phyloP scores from a whole-genome alignment of 2,797 vertebrate species.

The Toxotes lorentzi region DNA sequence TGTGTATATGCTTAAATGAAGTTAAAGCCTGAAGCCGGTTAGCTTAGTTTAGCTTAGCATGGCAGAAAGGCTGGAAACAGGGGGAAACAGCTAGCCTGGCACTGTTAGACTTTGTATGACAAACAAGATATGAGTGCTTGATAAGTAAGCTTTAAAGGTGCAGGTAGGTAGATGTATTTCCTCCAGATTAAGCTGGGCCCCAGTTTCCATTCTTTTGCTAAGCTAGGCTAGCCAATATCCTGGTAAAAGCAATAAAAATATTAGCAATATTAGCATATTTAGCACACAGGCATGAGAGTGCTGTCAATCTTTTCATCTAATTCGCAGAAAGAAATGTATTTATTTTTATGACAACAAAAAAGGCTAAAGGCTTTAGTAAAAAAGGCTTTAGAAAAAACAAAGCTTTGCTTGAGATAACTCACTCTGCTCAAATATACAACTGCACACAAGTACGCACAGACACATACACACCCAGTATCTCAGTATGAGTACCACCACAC shows the following conservation, averaged over 20 bases:
- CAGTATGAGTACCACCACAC: conserved; percentile 33
- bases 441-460: conserved; percentile 15
- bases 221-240: not conserved
- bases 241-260: not conserved
- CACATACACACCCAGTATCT: conserved; percentile 24
- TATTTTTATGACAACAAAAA: not conserved
- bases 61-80: not conserved
- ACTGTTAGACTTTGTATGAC: not conserved
- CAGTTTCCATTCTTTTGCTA: not conserved
- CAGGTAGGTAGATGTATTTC: too few species aligned
- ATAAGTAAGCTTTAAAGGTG: not conserved
- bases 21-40: not conserved
- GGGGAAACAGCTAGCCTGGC: not conserved
- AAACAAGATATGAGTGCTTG: not conserved
- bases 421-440: conserved; percentile 1
- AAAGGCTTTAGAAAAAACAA: conserved; percentile 3
- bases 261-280: too few species aligned
- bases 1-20: not conserved
- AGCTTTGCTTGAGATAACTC: conserved; percentile 8
- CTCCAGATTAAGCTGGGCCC: too few species aligned
- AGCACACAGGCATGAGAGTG: not conserved
- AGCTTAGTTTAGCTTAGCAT: conserved; percentile 7
- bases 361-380: not conserved
- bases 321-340: not conserved
- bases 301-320: not conserved